Evolutionary conservation across 1,140 invertebrate genomes (phyloP).

Genomic region (Latrodectus geometricus): DNA sequence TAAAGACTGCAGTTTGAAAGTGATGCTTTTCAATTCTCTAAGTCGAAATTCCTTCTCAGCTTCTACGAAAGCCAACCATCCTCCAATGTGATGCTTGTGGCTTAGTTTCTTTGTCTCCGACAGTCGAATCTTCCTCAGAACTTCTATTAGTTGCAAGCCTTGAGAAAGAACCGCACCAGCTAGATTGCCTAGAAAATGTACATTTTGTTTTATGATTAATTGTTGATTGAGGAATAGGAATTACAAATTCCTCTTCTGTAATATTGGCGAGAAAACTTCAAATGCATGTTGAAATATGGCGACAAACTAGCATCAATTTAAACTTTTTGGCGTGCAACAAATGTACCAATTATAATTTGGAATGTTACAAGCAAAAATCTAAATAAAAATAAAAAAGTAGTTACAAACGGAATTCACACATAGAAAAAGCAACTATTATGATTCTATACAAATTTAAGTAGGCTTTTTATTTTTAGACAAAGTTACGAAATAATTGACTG

Average conservation of each 20-base stretch:
- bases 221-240: not conserved
- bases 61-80: slow-evolving; percentile 43
- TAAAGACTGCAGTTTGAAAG: not conserved
- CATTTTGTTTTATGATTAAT: not conserved
- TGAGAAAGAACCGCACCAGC: slow-evolving; percentile 16
- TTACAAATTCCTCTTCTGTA: not conserved
- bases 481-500: too few relatives aligned
- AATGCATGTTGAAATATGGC: not conserved
- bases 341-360: too few relatives aligned
- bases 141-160: not conserved
- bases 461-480: too few relatives aligned
- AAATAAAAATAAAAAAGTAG: too few relatives aligned
- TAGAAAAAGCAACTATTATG: too few relatives aligned
- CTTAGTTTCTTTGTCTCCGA: not conserved
- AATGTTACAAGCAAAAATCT: too few relatives aligned
- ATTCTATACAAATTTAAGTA: too few relatives aligned
- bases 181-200: slow-evolving; percentile 6
- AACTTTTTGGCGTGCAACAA: not conserved
- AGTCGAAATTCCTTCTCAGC: slow-evolving; percentile 44
- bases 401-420: too few relatives aligned
- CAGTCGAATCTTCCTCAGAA: not conserved
- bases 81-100: slow-evolving; percentile 39
- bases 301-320: not conserved
- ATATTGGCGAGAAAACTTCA: not conserved
- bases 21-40: not conserved